These are phyloP conservation scores for Listronotus bonariensis DNA, from an alignment of 1,140 invertebrate genomes.

Conservation along the genomic window DNA sequence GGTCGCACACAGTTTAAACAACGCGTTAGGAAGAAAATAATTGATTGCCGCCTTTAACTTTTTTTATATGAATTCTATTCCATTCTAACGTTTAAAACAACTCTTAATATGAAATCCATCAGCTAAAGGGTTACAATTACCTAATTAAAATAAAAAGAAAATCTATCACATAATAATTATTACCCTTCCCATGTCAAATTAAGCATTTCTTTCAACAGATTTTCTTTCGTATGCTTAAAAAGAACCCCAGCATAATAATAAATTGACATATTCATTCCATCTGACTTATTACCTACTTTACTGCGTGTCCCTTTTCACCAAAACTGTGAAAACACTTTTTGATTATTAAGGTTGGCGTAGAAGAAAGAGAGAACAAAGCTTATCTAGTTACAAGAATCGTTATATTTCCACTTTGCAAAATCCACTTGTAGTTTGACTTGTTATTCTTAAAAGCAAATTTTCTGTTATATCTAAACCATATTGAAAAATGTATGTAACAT, in stretches of 20 bases:
- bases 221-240: conserved; percentile 14
- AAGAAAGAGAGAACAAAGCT: no score
- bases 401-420: background rate
- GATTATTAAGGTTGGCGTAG: conserved; percentile 29
- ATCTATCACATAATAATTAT: background rate
- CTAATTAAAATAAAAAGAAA: no score
- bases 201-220: conserved; percentile 21
- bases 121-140: no score
- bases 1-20: no score
- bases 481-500: no score
- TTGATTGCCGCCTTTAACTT: no score
- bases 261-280: conserved; percentile 32
- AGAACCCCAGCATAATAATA: conserved; percentile 27
- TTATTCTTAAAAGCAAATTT: no score
- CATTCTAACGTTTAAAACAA: no score
- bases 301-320: conserved; percentile 31
- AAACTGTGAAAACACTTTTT: conserved; percentile 33
- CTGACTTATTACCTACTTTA: conserved; percentile 35
- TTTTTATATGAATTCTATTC: no score
- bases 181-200: conserved; percentile 1
- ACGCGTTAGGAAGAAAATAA: no score
- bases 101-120: no score
- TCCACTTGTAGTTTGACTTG: background rate
- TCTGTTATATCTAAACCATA: no score
- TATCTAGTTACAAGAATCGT: background rate